Percentiles rank a stretch among this genome's conserved stretches.
Conservation (phyloP, 2,888 invertebrate species). For the Rotaria sp. region DNA sequence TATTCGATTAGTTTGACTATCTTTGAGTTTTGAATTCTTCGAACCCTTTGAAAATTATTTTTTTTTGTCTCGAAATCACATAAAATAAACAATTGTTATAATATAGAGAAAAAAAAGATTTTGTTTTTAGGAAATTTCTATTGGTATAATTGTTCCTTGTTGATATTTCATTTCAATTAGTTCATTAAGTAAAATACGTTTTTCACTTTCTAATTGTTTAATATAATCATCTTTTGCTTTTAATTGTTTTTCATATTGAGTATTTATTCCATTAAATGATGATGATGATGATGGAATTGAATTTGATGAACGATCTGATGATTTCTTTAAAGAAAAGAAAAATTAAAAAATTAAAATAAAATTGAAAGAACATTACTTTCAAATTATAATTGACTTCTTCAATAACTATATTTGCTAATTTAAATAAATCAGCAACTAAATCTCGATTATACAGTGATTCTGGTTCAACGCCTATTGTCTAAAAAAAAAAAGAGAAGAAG, state of each 20-base stretch:
- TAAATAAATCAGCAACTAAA: slow-evolving; percentile 15
- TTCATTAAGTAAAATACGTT: neutral
- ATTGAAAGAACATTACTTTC: neutral
- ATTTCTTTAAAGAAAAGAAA: neutral
- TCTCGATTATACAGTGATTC: slow-evolving; percentile 9
- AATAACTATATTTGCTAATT: slow-evolving; percentile 13
- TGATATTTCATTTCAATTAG: neutral
- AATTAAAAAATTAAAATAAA: neutral
- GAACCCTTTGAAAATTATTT: too few relatives aligned
- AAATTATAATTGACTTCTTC: neutral
- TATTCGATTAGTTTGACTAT: too few relatives aligned
- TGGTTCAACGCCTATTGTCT: neutral
- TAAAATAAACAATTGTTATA: too few relatives aligned
- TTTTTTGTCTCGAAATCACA: too few relatives aligned
- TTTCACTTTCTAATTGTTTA: slow-evolving; percentile 16
- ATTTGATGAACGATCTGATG: neutral
- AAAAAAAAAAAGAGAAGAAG: neutral
- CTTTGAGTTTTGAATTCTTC: too few relatives aligned
- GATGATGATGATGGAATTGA: neutral
- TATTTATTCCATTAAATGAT: neutral
- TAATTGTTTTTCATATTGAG: neutral
- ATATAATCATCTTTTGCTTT: neutral
- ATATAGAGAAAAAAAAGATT: too few relatives aligned
- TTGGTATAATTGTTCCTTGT: neutral
- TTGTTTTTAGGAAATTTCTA: neutral